Base-by-base conservation (phyloP, 2,888 invertebrate species). In the Calameuta idolon region DNA sequence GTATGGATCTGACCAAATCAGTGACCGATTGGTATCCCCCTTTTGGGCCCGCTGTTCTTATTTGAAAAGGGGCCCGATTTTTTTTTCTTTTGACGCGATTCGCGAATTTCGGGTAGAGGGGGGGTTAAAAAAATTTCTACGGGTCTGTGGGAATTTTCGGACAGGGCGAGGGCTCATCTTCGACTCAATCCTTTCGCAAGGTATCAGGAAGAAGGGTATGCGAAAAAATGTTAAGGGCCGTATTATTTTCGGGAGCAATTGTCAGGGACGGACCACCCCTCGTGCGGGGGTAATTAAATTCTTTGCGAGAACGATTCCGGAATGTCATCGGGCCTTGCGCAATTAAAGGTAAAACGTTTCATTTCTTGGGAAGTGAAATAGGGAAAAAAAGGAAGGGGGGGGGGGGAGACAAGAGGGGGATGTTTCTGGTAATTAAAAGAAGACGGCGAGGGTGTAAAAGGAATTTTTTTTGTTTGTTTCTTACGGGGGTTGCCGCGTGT, bases 301-400 rank as follows among this genome's bases (percentile, higher is more conserved):
- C 90, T 90, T 91, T 88, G 87, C 88, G 86, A 89, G 89, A 90
- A 90, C 89, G 89, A 90, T 89, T 87, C 88, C 85, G 90, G 89
- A 90, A 90, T 90, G 90, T 87, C 82, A 86, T 80, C 85, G 85
- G 87, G 85, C 85, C 81, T 78, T 79, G 85, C 85, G 90, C 89
- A 90, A 90, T 90, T 90, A 90, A 90, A 90, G 89, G 87, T 88
- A 89, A 90, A 90, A 90, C 89, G 87, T 89, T 90, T 89, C 87
- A 87, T 87, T 89, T 87, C 86, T 87, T 83, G 34, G 69, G 34
- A 55, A 79, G 68, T 77, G 78, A 76, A 79, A 77, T 78, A 77
- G 75, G 77, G 78, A 79, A 78, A 77, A 83, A 84, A 76, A 83
- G 84, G 75, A 83, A 86, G 83, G 83, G 84, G 86, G 34, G 34